Base-by-base conservation (phyloP, 2,797 vertebrate species). In the Spea hammondii region DNA sequence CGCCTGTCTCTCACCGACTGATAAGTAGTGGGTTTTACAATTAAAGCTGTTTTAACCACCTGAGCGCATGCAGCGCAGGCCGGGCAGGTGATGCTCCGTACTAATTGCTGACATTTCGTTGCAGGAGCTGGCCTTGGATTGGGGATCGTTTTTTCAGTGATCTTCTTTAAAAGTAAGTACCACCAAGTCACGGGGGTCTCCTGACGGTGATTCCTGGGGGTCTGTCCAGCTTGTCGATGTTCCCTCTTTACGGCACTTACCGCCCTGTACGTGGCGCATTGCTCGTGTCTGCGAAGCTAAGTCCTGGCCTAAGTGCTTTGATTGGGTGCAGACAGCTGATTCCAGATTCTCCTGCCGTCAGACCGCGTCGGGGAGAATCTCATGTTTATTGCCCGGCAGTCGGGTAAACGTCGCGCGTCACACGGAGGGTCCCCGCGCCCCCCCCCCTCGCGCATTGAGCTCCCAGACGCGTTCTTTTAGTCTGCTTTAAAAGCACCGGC, bases 151-250 rank as follows among this genome's bases (percentile, higher is more conserved):
- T 93, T 97, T 85, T 97, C 96, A 4, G 89, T 95, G 78, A 89
- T 95, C 78, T 88, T 95, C 91, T 96, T 98, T 86, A 98, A 97
- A 92, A 93, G 95, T 98, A 89, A 96, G 95, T 94, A 55, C 5
- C 10, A 32, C 32, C 32, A 2, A 32, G 32, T 3, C 1, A 32
- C 2, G 32, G 32, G 32, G 32, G 32, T 2, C 32, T 32, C 32
- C 32, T 32, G 32, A 32, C 32, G 32, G 32, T 32, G 32, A 32
- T 32, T 32, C 32, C 32, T 32, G 32, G 32, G 32, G 32, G 32
- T 32, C 32, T 32, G 32, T 32, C 32, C 32, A 32, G 32, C 32
- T 32, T 32, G 32, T 32, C 32, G 32, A 32, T 32, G 32, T 32
- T 32, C 32, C 2, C 32, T 32, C 32, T 32, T 32, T 32, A 32